phyloP scores from a whole-genome alignment of 2,113 vertebrate genomes.

The Paracyprichromis sp. region DNA sequence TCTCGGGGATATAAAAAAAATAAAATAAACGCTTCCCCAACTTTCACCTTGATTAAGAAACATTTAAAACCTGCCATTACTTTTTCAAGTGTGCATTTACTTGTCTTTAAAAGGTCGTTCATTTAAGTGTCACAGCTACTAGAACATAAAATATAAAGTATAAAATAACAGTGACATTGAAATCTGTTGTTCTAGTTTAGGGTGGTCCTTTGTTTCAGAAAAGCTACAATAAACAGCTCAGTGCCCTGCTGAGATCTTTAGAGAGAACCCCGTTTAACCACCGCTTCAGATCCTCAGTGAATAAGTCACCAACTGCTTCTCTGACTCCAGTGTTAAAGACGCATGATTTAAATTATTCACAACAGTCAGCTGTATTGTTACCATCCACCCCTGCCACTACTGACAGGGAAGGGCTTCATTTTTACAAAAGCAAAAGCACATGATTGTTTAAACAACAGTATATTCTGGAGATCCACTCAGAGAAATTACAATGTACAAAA shows the following conservation, averaged over 20 bases:
- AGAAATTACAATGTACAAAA: not conserved
- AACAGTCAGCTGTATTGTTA: not conserved
- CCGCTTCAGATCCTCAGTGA: not conserved
- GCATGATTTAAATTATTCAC: not conserved
- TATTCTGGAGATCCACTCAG: not conserved
- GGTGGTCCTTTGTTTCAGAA: not conserved
- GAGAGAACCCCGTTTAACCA: not conserved
- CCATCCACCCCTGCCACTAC: not conserved
- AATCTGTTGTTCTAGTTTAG: not conserved
- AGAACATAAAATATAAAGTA: not conserved
- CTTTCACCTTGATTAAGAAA: not conserved
- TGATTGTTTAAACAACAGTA: not conserved
- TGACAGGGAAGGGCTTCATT: not conserved
- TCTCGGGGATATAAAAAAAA: not conserved
- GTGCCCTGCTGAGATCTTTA: not conserved
- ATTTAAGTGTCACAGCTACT: not conserved
- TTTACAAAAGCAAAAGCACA: not conserved
- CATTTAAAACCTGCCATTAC: not conserved
- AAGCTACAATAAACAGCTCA: not conserved
- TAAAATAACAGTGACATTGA: not conserved
- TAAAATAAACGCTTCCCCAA: not conserved
- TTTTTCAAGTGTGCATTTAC: not conserved
- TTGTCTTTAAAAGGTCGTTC: not conserved
- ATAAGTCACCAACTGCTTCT: not conserved
- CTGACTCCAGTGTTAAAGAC: not conserved